These are phyloP conservation scores for Pogonocherus hispidulus DNA, from an alignment of 2,888 invertebrate species.

Conservation along the genomic window DNA sequence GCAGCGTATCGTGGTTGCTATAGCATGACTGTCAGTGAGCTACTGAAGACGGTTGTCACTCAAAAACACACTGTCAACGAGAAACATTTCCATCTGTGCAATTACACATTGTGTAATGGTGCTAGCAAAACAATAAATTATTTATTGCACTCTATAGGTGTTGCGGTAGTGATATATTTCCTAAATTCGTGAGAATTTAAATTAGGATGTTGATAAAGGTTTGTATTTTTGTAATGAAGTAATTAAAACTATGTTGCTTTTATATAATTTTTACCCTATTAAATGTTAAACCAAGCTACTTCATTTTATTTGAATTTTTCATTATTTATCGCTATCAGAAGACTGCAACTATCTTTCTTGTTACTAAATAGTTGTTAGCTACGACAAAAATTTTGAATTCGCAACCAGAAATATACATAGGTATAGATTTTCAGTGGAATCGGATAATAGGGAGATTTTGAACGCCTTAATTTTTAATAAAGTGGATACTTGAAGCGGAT, in stretches of 20 bases:
- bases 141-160: background rate
- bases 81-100: conserved; percentile 40
- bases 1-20: conserved; percentile 51
- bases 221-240: background rate
- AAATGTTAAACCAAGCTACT: too few relatives aligned
- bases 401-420: too few relatives aligned
- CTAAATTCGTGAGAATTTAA: background rate
- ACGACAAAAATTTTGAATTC: too few relatives aligned
- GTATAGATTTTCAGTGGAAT: too few relatives aligned
- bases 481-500: too few relatives aligned
- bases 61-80: conserved; percentile 31
- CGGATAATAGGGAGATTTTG: too few relatives aligned
- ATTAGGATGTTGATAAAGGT: background rate
- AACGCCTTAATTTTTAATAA: too few relatives aligned
- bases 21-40: conserved; percentile 33
- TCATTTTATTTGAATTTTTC: too few relatives aligned
- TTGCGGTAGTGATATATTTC: background rate
- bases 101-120: conserved; percentile 38
- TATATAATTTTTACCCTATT: background rate
- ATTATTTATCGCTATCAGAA: too few relatives aligned
- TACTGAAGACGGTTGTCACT: conserved; percentile 35
- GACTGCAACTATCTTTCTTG: too few relatives aligned
- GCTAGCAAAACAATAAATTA: background rate
- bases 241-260: background rate
- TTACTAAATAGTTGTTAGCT: too few relatives aligned